Base-by-base conservation (phyloP, 1,140 invertebrate genomes). In the Harpegnathos saltator region DNA sequence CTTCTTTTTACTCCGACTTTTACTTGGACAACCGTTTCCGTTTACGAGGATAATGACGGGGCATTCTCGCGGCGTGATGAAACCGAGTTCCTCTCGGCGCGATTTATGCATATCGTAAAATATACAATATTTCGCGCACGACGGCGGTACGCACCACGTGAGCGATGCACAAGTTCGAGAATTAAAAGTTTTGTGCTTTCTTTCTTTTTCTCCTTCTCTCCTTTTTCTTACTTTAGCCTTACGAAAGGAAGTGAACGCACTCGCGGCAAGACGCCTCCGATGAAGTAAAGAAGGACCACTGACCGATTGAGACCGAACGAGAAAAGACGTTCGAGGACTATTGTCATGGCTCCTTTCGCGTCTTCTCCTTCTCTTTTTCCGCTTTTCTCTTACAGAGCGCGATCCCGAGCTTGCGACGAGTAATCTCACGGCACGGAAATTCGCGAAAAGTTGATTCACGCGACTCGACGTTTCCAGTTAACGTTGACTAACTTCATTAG, bases 221-320 rank as follows among this genome's bases (percentile, higher is more conserved):
- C 7, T 33, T 56, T 52, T 72, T 74, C 26, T 74, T 73, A 48
- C 26, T 38, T 77, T 24, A 66, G 22, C 71, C 52, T 33, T 22
- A 33, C 33, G 50, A 52, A 65, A 15, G 26, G n/a, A 81, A 58
- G 78, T 54, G 38, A 44, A 33, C 63, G 69, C 19, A 24, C 71
- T 72, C 29, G 52, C 56, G 11, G 69, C 56, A 59, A 29, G 38
- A 65, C 9, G 3, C 38, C 9, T 44, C 38, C 38, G 38, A 44
- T 44, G 38, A 44, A 3, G 33, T 33, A 33, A n/a, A n/a, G 1
- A 44, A 44, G 38, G 11, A 44, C 38, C 38, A 44, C 4, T 44
- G 38, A 44, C 38, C 9, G 38, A 44, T 44, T 44, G 38, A 44
- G 11, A 44, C 7, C 38, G 38, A 44, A 44, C 38, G 38, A 44